These are phyloP conservation scores for Onychostruthus taczanowskii DNA, from an alignment of 2,113 vertebrate species.

Conservation along the genomic window DNA sequence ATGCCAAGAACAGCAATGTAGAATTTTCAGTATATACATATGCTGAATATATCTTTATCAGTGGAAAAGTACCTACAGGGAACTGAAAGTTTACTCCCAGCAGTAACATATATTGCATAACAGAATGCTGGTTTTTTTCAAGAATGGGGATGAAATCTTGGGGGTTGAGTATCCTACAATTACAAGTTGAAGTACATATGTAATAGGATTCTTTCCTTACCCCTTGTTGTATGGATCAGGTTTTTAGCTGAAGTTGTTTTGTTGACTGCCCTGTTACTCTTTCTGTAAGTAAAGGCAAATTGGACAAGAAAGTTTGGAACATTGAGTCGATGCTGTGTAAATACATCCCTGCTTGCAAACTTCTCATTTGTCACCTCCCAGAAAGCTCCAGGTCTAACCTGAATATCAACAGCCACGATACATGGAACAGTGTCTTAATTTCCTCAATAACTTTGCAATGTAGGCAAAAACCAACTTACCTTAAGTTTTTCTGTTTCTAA, in stretches of 20 bases:
- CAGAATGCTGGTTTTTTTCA: background rate
- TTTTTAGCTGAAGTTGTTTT: background rate
- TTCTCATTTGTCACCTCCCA: background rate
- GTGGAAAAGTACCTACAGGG: background rate
- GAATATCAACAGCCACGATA: background rate
- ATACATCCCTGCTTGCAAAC: background rate
- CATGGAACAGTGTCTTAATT: background rate
- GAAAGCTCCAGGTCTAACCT: background rate
- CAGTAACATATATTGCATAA: background rate
- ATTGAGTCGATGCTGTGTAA: background rate
- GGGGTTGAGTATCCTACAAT: background rate
- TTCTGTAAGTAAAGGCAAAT: background rate
- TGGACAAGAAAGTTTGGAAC: background rate
- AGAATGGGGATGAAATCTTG: background rate
- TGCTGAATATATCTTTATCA: conserved; percentile 2
- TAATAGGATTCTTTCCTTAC: background rate
- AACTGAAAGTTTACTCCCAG: background rate
- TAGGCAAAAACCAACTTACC: background rate
- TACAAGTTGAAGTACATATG: background rate
- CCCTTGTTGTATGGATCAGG: background rate
- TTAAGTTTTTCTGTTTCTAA: background rate
- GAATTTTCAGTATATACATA: conserved; percentile 24
- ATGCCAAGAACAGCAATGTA: conserved; percentile 53
- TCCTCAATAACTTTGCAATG: background rate
- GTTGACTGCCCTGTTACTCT: background rate